Base-by-base conservation (phyloP, 2,113 vertebrate genomes). In the Plecturocebus donacophilus region DNA sequence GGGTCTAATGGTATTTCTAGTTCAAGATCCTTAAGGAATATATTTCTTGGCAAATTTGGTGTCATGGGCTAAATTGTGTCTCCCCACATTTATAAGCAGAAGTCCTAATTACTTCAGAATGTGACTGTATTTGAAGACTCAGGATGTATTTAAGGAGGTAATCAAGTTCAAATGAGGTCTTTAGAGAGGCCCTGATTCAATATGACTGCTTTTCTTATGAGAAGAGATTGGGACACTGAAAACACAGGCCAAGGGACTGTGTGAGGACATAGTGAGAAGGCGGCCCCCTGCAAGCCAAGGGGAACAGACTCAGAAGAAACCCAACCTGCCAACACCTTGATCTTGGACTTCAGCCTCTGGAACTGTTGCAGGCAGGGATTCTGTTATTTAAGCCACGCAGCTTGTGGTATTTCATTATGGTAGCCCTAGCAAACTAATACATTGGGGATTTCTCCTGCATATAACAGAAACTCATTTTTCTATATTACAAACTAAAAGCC, bases 1-100 rank as follows among this genome's bases (percentile, higher is more conserved):
- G 52, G 52, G 52, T 52, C 52, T 17, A 52, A 52, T 52, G 52
- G 52, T 17, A 52, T 52, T 17, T 52, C 52, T 52, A 4, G 52
- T 52, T 52, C 52, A 17, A 52, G 52, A 52, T 52, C 52, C 52
- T 52, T 52, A 14, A 52, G 52, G 16, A 52, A 91, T 32, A 16
- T 66, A 56, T 92, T 97, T 96, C 96, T 54, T 32, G 71, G 87
- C 49, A 95, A 94, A 19, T 86, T 35, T 21, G 6, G 7, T 27
- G 11, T 84, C 79, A 21, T 9, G 21, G 17, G 35, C 10, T 11
- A 23, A 84, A 66, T n/a, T 64, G 20, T 54, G 21, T 11, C 16
- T 27, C 1, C 49, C 12, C 49, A 77, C 49, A 10, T 38, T 30
- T 70, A 13, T 35, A 52, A 68, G n/a, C 42, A 52, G 23, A 87